Evolutionary conservation across 2,888 invertebrate genomes (phyloP).

Genomic region (Chirona hameri): DNA sequence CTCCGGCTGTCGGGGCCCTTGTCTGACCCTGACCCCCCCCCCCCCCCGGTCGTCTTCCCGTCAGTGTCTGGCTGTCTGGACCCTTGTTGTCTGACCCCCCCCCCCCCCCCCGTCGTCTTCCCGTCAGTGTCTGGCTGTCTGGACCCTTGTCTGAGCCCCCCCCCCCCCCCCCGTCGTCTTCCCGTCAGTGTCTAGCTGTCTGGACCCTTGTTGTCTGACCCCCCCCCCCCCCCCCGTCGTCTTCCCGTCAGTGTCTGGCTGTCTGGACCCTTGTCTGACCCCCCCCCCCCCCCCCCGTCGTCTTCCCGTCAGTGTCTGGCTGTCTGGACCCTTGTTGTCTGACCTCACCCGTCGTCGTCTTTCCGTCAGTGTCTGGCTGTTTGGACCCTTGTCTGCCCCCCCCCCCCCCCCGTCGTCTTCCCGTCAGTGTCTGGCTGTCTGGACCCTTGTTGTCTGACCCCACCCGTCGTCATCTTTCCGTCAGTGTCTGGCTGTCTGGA

Average conservation of each 20-base stretch:
- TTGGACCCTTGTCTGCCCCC: background rate
- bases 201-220: conserved; percentile 58
- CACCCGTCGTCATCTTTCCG: background rate
- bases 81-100: too few relatives aligned
- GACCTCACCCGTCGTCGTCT: background rate
- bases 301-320: background rate
- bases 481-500: background rate
- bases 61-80: background rate
- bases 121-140: conserved; percentile 81
- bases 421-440: conserved; percentile 80
- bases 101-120: too few relatives aligned
- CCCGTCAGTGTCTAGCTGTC: conserved; percentile 79
- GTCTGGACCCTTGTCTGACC: background rate
- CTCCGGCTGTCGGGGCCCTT: conserved; percentile 76
- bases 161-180: background rate
- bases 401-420: background rate
- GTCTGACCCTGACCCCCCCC: too few relatives aligned
- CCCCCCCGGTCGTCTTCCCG: background rate
- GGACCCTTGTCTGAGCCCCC: conserved; percentile 67
- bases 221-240: too few relatives aligned
- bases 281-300: too few relatives aligned
- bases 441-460: conserved; percentile 51
- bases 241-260: background rate
- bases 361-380: background rate
- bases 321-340: background rate